Base-by-base conservation (phyloP, 2,888 invertebrate genomes). In the Sicus ferrugineus region DNA sequence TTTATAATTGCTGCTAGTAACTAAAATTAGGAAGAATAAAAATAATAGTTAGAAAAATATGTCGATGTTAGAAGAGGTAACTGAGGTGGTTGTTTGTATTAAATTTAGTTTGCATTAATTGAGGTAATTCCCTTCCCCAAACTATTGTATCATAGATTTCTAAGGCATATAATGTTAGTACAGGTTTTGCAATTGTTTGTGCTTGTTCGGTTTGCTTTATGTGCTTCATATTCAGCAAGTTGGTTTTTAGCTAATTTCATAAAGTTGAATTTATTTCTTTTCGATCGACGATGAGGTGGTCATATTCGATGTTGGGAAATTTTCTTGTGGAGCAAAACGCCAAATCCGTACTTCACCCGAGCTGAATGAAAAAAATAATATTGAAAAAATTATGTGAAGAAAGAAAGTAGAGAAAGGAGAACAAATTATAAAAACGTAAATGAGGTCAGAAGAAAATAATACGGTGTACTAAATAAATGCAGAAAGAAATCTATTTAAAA, bases 321-420 rank as follows among this genome's bases (percentile, higher is more conserved):
- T 75, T 76, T 80, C 78, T 73, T 77, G 75, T 63, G 76, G 73
- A 74, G 77, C 74, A 75, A 80, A 79, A 72, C 79, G 77, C 79
- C 79, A 80, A 72, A 80, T 79, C 76, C 78, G 75, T 73, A 80
- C 80, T 74, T 78, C 79, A 76, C 80, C 80, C 72, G 79, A 75
- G 73, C 76, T 76, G 73, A 73, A 75, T 75, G 72, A 70, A 73
- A 72, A 72, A 72, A 73, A 68, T 72, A 67, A 46, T 38, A 42
- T 19, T 73, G 66, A 63, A 52, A 42, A 64, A 69, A 67, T 59
- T 59, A 67, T 52, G 65, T 34, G 42, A 54, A 64, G 48, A 64
- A 69, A 69, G n/a, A n/a, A n/a, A n/a, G n/a, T 38, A 50, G 61
- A 7, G 66, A 66, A 26, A 38, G 11, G 23, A 68, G 54, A 68